Evolutionary conservation across 2,113 vertebrate species (phyloP), one percentile per base, ranked within the genome.

Genomic region (Antigone vipio): DNA sequence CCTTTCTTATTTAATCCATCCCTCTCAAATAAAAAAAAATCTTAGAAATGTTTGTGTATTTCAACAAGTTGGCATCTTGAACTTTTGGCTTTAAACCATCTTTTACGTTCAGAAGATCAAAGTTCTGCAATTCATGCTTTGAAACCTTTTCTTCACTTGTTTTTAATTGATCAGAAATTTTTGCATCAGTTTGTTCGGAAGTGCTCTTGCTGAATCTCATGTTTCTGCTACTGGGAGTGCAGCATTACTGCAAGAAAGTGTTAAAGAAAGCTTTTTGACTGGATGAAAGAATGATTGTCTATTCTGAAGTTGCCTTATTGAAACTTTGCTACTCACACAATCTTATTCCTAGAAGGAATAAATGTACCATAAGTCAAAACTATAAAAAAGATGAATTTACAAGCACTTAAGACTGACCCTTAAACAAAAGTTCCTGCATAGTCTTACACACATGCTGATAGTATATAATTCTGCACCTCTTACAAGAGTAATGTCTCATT

Each of bases 401-500:
- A 82, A 40, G 27, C 62, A 72, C 30, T 74, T 74, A 75, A 81
- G 53, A 68, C 69, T 89, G 66, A 64, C 56, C 87, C 27, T 67
- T 87, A 52, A 82, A 85, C 53, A 76, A 81, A 87, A 94, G 24
- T 67, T 88, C 81, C 47, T 55, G 6, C 85, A 44, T 55, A 85
- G 38, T 78, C 60, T 91, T 89, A 20, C 45, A 49, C 21, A 87
- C 27, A 42, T 81, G 56, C 26, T 49, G 27, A 30, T 47, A 73
- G 18, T 45, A 76, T 79, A 69, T 88, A 83, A 79, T 87, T 82
- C 85, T 95, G 40, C 45, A 67, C 47, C 50, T 74, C 75, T 92
- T 95, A 62, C 35, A 66, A 88, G 55, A 49, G 66, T 85, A 83
- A 95, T 87, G 78, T 45, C 85, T 79, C 84, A 79, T 92, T 79